Base-by-base conservation (phyloP, 2,113 vertebrate genomes). In the Coregonus clupeaformis region DNA sequence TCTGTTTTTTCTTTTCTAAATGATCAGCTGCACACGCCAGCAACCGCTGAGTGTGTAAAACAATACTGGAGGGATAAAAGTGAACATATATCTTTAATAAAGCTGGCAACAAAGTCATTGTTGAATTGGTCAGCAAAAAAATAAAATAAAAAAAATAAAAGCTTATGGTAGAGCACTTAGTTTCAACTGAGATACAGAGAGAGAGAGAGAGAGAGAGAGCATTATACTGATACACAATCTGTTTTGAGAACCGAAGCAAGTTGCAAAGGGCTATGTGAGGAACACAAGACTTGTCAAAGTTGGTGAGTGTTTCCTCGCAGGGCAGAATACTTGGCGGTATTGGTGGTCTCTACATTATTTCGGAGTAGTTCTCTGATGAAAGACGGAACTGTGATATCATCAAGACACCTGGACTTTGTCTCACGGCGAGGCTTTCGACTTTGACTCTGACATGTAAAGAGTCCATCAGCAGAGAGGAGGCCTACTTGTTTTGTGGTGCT, bases 51-150 rank as follows among this genome's bases (percentile, higher is more conserved):
- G 76, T 73, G 76, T 80, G 81, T 85, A 73, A 80, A 80, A 80
- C 75, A 76, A 68, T 75, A 77, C 75, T 70, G 75, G 57, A 78
- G 79, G 20, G 7, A 30, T 14, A 67, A 13, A 29, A 30, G 30
- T 20, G 30, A 42, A 63, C 79, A 86, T 84, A 85, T 74, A 80
- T 86, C 85, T 86, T 77, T 70, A 83, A 88, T 83, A 85, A 80
- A 85, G 74, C 75, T 80, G 79, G 72, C 77, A 79, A 84, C 70
- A 63, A 70, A 72, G 64, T 45, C 75, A 57, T 74, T 69, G 59
- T 65, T 55, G 69, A 67, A 32, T 67, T 5, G 71, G 64, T 63
- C 66, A n/a, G 68, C 24, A 76, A 71, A 64, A n/a, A n/a, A n/a
- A n/a, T n/a, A n/a, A n/a, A n/a, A n/a, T n/a, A n/a, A n/a, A n/a